Evolutionary conservation across 2,797 vertebrate species (phyloP), one percentile per base, ranked within the genome.

Genomic region (Mus caroli): DNA sequence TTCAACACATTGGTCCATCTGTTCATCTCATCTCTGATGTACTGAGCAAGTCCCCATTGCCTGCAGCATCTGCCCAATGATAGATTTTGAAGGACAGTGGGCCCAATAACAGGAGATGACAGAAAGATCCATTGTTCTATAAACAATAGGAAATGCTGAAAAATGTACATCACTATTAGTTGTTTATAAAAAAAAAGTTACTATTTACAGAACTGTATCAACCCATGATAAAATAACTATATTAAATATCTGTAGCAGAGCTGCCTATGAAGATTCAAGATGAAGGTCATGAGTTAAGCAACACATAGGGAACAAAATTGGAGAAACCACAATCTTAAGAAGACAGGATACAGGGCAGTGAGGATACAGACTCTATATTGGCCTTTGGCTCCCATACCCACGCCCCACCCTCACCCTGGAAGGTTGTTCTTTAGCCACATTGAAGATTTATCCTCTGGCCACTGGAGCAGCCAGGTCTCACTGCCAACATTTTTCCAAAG

Each of bases 301-400:
- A 24, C 19, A 77, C 34, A 22, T 12, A 24, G 2, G 20, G 26
- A 80, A 46, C 11, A 77, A 12, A 20, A 22, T 37, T 34, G 88
- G 77, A 24, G 40, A 83, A 82, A 11, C 19, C 6, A 1, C 26
- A n/a, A 28, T 54, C 1, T 50, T 60, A 8, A 19, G 19, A 4
- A 15, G 58, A 80, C 78, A 85, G 43, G 14, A 2, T 5, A 28
- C 2, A 17, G 3, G 14, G 40, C 19, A n/a, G 20, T 24, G 17
- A 28, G 28, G 19, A 10, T 7, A 10, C 0, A 0, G 0, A 19
- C 13, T 56, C 9, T 64, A 1, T 37, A 43, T 9, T 76, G 3
- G 4, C 37, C 31, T 12, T 26, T 34, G 34, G 5, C 9, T 6
- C 6, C 5, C 76, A 46, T 2, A 14, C 40, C 34, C 40, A 11